Conservation (phyloP, 2,797 vertebrate species). For the Sebastes itinus region DNA sequence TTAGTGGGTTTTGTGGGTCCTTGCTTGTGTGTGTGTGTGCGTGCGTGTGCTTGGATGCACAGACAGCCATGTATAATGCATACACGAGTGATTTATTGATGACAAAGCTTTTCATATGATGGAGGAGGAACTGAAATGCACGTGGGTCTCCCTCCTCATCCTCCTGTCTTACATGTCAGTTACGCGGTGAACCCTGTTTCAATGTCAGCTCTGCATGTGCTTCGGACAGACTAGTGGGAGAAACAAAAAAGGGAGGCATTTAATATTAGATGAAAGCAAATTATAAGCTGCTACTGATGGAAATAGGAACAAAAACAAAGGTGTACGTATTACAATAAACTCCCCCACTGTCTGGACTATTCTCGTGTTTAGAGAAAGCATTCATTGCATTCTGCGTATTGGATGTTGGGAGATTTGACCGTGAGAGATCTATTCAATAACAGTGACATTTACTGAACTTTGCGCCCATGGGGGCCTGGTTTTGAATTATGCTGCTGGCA, state of each 20-base stretch:
- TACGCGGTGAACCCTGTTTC: not conserved
- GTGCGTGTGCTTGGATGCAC: slow-evolving; percentile 52
- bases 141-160: slow-evolving; percentile 40
- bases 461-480: slow-evolving; percentile 67
- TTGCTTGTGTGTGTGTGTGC: slow-evolving; percentile 2
- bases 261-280: not conserved
- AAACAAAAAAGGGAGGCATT: not conserved
- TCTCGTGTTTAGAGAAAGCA: not conserved
- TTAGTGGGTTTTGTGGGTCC: slow-evolving; percentile 19
- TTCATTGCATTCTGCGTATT: slow-evolving; percentile 19
- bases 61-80: slow-evolving; percentile 80
- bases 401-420: slow-evolving; percentile 60
- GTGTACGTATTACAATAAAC: not conserved
- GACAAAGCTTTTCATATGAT: slow-evolving; percentile 77
- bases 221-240: not conserved
- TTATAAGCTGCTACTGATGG: not conserved
- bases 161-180: slow-evolving; percentile 37
- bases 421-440: slow-evolving; percentile 65
- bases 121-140: slow-evolving; percentile 72
- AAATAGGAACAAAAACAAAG: not conserved
- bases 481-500: slow-evolving; percentile 77
- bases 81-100: slow-evolving; percentile 82
- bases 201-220: slow-evolving; percentile 23
- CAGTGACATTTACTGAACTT: slow-evolving; percentile 72
- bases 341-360: not conserved